Conservation (phyloP, 2,797 vertebrate species). For the Decapterus maruadsi region DNA sequence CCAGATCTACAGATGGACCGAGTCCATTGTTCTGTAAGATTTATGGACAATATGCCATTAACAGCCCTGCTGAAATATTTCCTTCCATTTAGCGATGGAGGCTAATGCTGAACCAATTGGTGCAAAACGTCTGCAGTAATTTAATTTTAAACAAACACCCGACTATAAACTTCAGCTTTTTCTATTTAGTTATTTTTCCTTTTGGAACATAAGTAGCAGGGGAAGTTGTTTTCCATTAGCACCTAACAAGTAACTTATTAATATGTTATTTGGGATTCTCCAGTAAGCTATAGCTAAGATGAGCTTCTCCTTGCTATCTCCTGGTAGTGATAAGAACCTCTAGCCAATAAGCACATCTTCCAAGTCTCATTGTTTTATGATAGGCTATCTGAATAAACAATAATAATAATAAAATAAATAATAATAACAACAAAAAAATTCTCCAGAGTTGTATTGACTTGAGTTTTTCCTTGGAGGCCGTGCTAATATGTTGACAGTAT, state of each 20-base stretch:
- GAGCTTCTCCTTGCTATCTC: neutral
- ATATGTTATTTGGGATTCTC: too few relatives aligned
- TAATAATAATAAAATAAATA: neutral
- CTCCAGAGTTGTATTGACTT: neutral
- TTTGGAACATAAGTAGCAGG: neutral
- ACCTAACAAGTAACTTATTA: neutral
- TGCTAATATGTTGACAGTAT: neutral
- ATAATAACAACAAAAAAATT: neutral
- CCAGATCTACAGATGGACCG: slow-evolving; percentile 47
- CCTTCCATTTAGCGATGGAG: slow-evolving; percentile 42
- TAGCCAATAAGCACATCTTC: neutral
- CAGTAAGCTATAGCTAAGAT: neutral
- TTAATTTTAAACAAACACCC: neutral
- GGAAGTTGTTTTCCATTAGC: neutral
- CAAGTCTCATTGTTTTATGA: neutral
- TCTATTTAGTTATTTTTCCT: neutral
- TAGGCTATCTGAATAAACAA: too few relatives aligned
- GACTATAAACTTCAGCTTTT: neutral
- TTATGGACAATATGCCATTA: slow-evolving; percentile 56
- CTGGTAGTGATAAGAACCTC: neutral
- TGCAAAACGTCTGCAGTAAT: slow-evolving; percentile 7
- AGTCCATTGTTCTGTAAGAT: slow-evolving; percentile 66
- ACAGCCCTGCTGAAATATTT: slow-evolving; percentile 56
- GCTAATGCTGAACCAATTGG: slow-evolving; percentile 14
- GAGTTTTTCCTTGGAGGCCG: neutral